phyloP scores from a whole-genome alignment of 1,140 invertebrate species.

The Neodiprion pinetum region DNA sequence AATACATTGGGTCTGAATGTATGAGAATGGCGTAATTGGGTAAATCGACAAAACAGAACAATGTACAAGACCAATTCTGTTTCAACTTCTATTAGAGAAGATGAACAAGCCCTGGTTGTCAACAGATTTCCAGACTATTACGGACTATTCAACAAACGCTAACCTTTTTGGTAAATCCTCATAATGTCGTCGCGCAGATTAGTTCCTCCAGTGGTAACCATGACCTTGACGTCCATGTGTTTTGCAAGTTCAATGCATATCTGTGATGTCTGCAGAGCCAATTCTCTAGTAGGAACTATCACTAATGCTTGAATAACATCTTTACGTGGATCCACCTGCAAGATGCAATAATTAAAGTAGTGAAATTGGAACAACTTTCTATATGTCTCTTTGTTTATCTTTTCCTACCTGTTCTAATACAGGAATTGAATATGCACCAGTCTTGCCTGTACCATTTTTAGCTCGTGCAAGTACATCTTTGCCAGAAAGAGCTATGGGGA shows the following conservation, averaged over 20 bases:
- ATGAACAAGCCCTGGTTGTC: background rate
- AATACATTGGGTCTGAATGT: too few species aligned
- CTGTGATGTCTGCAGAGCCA: constrained; percentile 99
- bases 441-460: constrained; percentile 99
- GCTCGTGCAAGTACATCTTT: constrained; percentile 98
- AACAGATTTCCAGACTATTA: constrained; percentile 12
- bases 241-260: constrained; percentile 99
- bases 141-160: constrained; percentile 25
- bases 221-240: constrained; percentile 93
- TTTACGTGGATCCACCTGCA: constrained; percentile 86
- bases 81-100: constrained; percentile 6
- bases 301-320: constrained; percentile 96
- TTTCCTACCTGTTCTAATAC: constrained; percentile 81
- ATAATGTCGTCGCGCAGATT: constrained; percentile 99
- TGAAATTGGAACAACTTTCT: background rate
- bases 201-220: constrained; percentile 99
- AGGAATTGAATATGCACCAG: constrained; percentile 99
- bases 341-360: background rate
- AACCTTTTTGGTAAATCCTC: constrained; percentile 97
- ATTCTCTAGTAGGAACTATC: constrained; percentile 98
- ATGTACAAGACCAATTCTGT: background rate
- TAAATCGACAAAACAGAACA: too few species aligned
- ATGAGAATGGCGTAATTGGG: too few species aligned
- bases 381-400: background rate
- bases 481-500: constrained; percentile 96